phyloP scores from a whole-genome alignment of 2,797 vertebrate genomes.

The Streptopelia turtur region DNA sequence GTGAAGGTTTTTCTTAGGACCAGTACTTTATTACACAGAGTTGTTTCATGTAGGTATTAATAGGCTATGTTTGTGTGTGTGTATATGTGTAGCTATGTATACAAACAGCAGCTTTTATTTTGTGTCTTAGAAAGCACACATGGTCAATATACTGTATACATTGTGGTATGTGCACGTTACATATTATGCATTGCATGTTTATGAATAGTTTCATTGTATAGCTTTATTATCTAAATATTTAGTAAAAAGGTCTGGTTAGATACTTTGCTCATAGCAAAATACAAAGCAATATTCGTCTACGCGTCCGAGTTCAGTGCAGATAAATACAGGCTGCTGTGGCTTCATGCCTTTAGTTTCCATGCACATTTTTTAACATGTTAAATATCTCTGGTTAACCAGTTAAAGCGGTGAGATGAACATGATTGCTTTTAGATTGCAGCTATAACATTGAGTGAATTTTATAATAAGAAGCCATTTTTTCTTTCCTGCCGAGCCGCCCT shows the following conservation, averaged over 20 bases:
- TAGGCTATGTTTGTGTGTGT: not conserved
- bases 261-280: not conserved
- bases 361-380: constrained; percentile 42
- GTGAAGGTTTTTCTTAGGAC: not conserved
- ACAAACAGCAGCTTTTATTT: not conserved
- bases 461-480: constrained; percentile 66
- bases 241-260: not conserved
- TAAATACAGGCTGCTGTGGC: not conserved
- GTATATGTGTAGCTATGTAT: not conserved
- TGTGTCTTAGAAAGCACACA: not conserved
- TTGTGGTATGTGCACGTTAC: not conserved
- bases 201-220: not conserved
- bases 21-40: not conserved
- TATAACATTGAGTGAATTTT: constrained; percentile 71
- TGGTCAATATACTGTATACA: not conserved
- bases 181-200: fast-evolving
- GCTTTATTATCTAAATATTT: constrained; percentile 22
- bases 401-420: constrained; percentile 55
- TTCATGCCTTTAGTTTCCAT: not conserved
- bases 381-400: constrained; percentile 66
- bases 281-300: not conserved
- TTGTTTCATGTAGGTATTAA: not conserved
- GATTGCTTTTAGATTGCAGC: constrained; percentile 71
- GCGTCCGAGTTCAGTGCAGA: not conserved
- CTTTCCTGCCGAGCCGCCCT: constrained; percentile 76